A percentile compares a stretch with the other conserved stretches of the same genome.
These are phyloP conservation scores for Hypercompe scribonia DNA, from an alignment of 2,888 invertebrate genomes.

Conservation along the genomic window DNA sequence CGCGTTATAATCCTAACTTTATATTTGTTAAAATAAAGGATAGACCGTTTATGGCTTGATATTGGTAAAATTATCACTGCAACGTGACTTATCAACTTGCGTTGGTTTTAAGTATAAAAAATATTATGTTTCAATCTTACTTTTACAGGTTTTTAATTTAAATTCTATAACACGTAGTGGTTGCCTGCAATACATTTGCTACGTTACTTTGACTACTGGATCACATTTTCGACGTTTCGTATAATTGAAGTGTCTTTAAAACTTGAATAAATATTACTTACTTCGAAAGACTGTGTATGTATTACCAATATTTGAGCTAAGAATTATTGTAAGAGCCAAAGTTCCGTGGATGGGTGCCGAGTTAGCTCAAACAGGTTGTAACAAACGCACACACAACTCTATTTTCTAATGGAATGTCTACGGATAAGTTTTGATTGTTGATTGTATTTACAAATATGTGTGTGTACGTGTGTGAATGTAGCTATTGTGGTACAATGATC, in stretches of 20 bases:
- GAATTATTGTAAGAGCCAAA: constrained; percentile 27
- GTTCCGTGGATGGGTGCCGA: constrained; percentile 30
- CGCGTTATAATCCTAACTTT: no score
- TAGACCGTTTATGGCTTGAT: background rate
- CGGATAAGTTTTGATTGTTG: constrained; percentile 12
- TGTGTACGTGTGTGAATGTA: constrained; percentile 20
- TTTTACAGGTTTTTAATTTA: background rate
- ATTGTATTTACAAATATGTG: constrained; percentile 10
- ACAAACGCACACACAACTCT: constrained; percentile 22
- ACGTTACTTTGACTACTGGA: constrained; percentile 23
- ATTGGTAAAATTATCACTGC: background rate
- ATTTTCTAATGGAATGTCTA: constrained; percentile 35
- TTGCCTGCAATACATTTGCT: constrained; percentile 29
- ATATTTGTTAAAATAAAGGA: background rate
- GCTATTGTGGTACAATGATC: constrained; percentile 32
- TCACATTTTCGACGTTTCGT: constrained; percentile 17
- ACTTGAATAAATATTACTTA: constrained; percentile 34
- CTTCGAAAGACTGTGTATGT: constrained; percentile 4
- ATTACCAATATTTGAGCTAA: constrained; percentile 14
- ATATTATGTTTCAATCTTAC: background rate
- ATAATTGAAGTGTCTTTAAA: constrained; percentile 19
- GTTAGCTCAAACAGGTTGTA: constrained; percentile 43
- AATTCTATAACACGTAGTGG: background rate
- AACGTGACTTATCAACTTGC: background rate
- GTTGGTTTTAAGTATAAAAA: background rate